Percentiles rank a stretch among this genome's conserved stretches.
Conservation (phyloP, 1,140 invertebrate species). For the Drosophila saltans region DNA sequence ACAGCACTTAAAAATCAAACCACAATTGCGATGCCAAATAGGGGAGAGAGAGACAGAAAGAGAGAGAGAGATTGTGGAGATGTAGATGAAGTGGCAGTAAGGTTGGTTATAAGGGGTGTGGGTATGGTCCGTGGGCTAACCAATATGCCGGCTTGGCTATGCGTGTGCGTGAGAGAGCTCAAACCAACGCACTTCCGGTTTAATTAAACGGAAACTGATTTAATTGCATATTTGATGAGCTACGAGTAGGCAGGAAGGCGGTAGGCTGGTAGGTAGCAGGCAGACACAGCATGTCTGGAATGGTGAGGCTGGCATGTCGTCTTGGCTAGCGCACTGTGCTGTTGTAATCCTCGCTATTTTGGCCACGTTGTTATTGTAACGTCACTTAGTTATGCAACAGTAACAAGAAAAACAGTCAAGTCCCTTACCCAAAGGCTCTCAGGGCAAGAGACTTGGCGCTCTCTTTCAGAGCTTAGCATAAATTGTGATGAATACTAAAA, state of each 20-base stretch:
- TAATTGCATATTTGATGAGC: conserved; percentile 83
- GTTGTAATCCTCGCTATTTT: conserved; percentile 38
- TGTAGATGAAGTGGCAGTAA: neutral
- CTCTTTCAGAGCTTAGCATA: conserved; percentile 81
- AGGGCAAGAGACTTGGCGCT: conserved; percentile 64
- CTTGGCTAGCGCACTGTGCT: conserved; percentile 37
- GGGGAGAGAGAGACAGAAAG: neutral
- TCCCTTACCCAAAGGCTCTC: neutral
- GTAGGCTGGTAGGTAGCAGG: conserved; percentile 36
- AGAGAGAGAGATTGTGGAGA: conserved; percentile 45
- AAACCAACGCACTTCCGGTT: conserved; percentile 81
- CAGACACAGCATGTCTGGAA: conserved; percentile 11
- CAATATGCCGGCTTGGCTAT: conserved; percentile 44
- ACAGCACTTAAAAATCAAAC: conserved; percentile 76
- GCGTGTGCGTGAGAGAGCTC: conserved; percentile 36
- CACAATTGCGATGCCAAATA: conserved; percentile 42
- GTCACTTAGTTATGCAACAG: conserved; percentile 76
- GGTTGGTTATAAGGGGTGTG: neutral
- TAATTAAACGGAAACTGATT: conserved; percentile 83
- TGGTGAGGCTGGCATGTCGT: conserved; percentile 15
- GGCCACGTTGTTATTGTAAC: conserved; percentile 31
- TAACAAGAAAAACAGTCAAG: conserved; percentile 36
- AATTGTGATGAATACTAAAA: conserved; percentile 83
- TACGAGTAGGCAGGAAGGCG: conserved; percentile 47
- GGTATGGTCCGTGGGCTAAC: conserved; percentile 20